These are phyloP conservation scores for Dromas ardeola DNA, from an alignment of 2,113 vertebrate genomes.

Conservation along the genomic window DNA sequence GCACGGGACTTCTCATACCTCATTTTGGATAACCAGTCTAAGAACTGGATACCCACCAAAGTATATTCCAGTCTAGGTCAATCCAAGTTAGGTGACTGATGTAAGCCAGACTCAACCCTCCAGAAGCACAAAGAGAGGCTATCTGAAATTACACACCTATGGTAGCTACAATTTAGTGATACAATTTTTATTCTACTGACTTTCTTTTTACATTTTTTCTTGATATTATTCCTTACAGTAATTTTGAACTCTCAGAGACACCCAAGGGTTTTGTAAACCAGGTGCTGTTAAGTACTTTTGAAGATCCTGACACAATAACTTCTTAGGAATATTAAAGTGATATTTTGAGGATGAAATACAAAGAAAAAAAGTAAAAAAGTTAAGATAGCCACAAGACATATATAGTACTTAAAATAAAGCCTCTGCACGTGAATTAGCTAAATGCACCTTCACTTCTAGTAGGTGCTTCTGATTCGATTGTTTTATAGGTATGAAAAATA, in stretches of 20 bases:
- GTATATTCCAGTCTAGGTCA: not conserved
- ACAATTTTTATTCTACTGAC: not conserved
- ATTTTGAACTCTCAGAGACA: not conserved
- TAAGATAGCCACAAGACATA: not conserved
- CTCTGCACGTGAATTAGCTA: not conserved
- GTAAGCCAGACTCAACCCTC: not conserved
- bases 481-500: slow-evolving; percentile 5
- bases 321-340: not conserved
- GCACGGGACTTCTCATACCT: not conserved
- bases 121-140: not conserved
- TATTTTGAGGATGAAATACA: not conserved
- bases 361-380: not conserved
- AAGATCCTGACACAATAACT: not conserved
- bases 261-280: not conserved
- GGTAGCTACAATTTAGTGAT: not conserved
- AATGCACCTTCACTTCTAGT: not conserved
- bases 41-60: not conserved
- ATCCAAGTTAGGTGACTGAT: not conserved
- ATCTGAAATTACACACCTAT: not conserved
- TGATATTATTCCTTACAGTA: not conserved
- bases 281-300: not conserved
- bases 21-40: not conserved
- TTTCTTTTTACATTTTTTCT: not conserved
- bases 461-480: not conserved
- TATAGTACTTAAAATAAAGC: not conserved